phyloP scores from a whole-genome alignment of 2,113 vertebrate genomes.

The Pelusios castaneus region DNA sequence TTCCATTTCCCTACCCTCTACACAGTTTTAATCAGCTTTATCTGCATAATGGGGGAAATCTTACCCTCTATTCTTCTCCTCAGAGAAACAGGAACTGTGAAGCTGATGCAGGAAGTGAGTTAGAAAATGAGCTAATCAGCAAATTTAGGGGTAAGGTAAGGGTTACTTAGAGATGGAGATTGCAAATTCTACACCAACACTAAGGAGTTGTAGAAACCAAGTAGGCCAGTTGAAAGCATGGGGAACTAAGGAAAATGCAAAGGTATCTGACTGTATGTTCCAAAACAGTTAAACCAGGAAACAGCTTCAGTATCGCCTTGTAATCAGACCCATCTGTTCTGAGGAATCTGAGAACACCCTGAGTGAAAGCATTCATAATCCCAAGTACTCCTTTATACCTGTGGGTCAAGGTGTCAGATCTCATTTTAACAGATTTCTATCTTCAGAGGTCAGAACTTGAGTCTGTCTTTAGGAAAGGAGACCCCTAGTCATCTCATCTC shows the following conservation, averaged over 20 bases:
- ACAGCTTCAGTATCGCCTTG: conserved; percentile 24
- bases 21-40: neutral
- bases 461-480: neutral
- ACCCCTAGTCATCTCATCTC: neutral
- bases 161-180: neutral
- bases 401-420: conserved; percentile 60
- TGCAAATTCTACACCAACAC: neutral
- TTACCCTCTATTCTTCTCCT: neutral
- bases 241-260: conserved; percentile 8
- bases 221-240: neutral
- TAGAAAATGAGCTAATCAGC: neutral
- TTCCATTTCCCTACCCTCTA: neutral
- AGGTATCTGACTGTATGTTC: conserved; percentile 45
- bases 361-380: conserved; percentile 27
- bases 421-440: conserved; percentile 44
- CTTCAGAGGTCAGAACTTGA: conserved; percentile 30
- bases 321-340: conserved; percentile 56
- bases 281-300: conserved; percentile 18
- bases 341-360: conserved; percentile 57
- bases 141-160: neutral
- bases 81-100: neutral
- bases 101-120: neutral
- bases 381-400: conserved; percentile 50
- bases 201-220: neutral
- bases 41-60: neutral